Percentiles rank a stretch among this genome's conserved stretches.
These are phyloP conservation scores for Drosophila infuscata DNA, from an alignment of 2,888 invertebrate species.

Conservation along the genomic window DNA sequence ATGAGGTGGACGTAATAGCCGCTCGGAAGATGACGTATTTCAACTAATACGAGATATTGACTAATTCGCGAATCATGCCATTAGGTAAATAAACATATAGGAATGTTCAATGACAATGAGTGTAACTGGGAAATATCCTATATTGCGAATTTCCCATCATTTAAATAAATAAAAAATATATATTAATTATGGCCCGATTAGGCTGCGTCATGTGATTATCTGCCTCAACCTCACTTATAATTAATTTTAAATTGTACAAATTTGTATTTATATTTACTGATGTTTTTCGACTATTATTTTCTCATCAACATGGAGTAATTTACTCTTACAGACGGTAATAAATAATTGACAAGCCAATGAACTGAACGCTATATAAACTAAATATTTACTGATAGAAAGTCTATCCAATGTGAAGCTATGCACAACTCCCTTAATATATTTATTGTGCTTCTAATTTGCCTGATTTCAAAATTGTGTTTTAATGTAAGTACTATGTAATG, in stretches of 20 bases:
- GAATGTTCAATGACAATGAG: background rate
- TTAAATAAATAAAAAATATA: background rate
- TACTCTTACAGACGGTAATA: background rate
- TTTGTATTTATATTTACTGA: background rate
- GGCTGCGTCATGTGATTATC: background rate
- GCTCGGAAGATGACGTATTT: constrained; percentile 51
- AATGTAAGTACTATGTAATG: background rate
- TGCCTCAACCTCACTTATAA: background rate
- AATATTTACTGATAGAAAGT: background rate
- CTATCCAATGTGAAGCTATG: background rate
- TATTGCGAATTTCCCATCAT: background rate
- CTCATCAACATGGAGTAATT: too few relatives aligned
- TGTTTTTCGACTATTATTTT: background rate
- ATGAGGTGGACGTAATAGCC: background rate
- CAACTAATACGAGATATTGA: constrained; percentile 46
- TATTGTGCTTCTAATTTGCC: background rate
- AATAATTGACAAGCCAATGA: background rate
- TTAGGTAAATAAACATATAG: background rate
- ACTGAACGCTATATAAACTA: background rate
- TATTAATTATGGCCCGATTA: background rate
- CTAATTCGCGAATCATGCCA: constrained; percentile 18
- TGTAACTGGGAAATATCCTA: background rate
- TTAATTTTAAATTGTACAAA: background rate
- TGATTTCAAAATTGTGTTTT: background rate
- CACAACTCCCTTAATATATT: background rate